Base-by-base conservation (phyloP, 2,113 vertebrate species). In the Electrona antarctica region DNA sequence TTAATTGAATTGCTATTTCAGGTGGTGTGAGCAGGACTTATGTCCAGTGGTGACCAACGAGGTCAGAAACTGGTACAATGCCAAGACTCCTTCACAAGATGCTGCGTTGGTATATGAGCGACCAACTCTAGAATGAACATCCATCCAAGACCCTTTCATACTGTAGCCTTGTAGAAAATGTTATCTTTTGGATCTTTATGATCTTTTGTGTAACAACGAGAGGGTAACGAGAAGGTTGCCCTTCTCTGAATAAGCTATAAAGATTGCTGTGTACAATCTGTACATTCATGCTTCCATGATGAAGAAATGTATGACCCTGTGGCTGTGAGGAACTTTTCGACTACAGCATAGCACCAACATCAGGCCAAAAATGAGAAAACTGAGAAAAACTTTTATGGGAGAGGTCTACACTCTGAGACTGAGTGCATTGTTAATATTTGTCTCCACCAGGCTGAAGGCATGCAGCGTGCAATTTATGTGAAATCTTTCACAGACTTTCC, bases 1-100 rank as follows among this genome's bases (percentile, higher is more conserved):
- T 58, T 4, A 28, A 56, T 46, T 41, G 45, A 73, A 14, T 13
- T n/a, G 11, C 15, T 49, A 7, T 56, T 49, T 3, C 87, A 96
- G 95, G 80, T 96, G 95, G 95, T 95, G 94, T 79, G 81, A 88
- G 55, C 92, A 92, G 56, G 94, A 96, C 60, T 71, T 95, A 64
- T 95, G 94, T 69, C 94, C 91, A 0, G 91, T 93, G 65, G 81
- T 74, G 45, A 57, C 11, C 0, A 91, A 88, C 65, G 73, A 87
- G 0, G 7, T 2, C 1, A 86, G 47, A 8, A 82, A 93, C 58
- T 91, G 81, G 78, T 96, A 95, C 13, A 45, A 77, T 7, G 11
- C 52, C 0, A 70, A 77, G 54, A 82, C 82, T 0, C 74, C 52
- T 0, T 66, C 78, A 1, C 52, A 60, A 14, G 93, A 96, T 85